Conservation (phyloP, 2,113 vertebrate species). For the Daboia siamensis region DNA sequence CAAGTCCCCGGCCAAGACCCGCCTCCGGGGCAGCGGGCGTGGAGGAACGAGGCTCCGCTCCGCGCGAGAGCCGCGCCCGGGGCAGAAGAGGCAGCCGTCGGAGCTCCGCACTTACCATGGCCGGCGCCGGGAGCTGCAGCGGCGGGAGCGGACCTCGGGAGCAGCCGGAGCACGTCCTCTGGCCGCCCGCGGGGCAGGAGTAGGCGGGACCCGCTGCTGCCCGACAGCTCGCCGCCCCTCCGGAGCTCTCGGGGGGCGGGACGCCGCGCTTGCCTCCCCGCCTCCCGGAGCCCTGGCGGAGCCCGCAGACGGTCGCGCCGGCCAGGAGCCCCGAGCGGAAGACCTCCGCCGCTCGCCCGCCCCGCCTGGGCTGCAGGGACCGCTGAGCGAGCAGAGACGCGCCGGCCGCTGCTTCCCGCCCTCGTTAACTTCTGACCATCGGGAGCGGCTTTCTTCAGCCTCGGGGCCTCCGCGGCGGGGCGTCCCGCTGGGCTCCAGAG, state of each 20-base stretch:
- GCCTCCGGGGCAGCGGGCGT: not conserved
- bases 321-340: not conserved
- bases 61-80: not conserved
- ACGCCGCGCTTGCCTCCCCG: too few relatives aligned
- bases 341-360: too few relatives aligned
- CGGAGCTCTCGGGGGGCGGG: not conserved
- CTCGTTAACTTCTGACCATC: not conserved
- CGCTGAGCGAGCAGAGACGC: not conserved
- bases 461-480: too few relatives aligned
- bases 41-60: not conserved
- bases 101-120: not conserved
- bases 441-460: too few relatives aligned
- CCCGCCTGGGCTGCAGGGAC: not conserved
- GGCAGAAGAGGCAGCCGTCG: not conserved
- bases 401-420: not conserved
- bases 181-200: not conserved
- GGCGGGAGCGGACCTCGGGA: not conserved
- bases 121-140: not conserved
- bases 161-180: not conserved
- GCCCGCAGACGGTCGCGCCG: too few relatives aligned
- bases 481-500: too few relatives aligned
- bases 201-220: not conserved
- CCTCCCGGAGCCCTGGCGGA: not conserved
- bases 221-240: not conserved
- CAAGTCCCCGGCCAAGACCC: not conserved